Conservation (phyloP, 2,113 vertebrate species). For the Daphoenositta chrysoptera region DNA sequence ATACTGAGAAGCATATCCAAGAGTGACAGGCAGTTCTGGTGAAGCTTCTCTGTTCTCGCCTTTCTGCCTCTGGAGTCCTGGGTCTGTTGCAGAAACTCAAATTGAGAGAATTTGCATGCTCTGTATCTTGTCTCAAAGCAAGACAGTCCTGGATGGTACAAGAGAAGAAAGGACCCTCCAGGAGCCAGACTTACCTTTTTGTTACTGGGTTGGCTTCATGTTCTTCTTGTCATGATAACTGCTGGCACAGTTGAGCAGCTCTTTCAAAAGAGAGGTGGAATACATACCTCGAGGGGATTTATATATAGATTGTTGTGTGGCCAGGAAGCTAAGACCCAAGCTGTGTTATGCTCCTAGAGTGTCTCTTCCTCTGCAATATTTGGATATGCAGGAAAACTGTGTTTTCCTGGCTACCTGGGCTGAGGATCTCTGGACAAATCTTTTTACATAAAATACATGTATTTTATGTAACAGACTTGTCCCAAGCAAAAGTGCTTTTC, state of each 20-base stretch:
- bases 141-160: neutral
- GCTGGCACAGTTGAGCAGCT: neutral
- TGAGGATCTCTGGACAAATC: neutral
- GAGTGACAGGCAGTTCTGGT: neutral
- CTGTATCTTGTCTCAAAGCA: neutral
- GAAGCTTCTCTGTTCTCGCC: neutral
- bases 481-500: neutral
- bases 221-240: neutral
- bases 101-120: neutral
- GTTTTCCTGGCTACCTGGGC: neutral
- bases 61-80: neutral
- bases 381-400: neutral
- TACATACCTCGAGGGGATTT: neutral
- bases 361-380: neutral
- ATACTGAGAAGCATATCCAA: neutral
- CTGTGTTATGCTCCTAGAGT: neutral
- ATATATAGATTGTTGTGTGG: neutral
- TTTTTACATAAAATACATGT: too few species aligned
- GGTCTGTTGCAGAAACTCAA: neutral
- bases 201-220: neutral
- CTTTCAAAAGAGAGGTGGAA: neutral
- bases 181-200: neutral
- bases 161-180: neutral
- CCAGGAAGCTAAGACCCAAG: neutral
- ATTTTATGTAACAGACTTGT: constrained; percentile 16